phyloP scores from a whole-genome alignment of 2,888 invertebrate genomes.

The Drosophila austrosaltans region DNA sequence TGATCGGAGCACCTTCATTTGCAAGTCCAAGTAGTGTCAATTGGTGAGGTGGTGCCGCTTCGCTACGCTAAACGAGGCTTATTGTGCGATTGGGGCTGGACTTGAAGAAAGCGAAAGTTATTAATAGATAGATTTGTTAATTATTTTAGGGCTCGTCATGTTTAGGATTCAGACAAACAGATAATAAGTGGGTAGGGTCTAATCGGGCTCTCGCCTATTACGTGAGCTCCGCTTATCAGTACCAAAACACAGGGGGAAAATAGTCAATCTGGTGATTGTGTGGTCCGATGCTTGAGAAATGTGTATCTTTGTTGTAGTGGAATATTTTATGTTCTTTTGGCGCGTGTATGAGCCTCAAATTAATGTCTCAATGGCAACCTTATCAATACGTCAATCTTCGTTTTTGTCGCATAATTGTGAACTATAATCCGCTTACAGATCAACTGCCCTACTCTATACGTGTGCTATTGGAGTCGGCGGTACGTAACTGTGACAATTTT shows the following conservation, averaged over 20 bases:
- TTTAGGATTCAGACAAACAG: slow-evolving; percentile 23
- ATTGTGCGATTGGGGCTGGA: slow-evolving; percentile 11
- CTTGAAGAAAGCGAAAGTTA: slow-evolving; percentile 64
- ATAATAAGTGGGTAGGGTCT: slow-evolving; percentile 41
- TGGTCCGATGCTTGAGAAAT: slow-evolving; percentile 38
- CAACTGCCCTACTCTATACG: slow-evolving; percentile 95
- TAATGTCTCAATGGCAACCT: neutral
- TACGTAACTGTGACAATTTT: slow-evolving; percentile 98
- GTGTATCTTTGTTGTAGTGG: slow-evolving; percentile 20
- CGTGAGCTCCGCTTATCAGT: slow-evolving; percentile 54
- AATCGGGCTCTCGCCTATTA: slow-evolving; percentile 7
- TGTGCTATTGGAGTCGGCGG: slow-evolving; percentile 96
- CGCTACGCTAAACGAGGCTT: slow-evolving; percentile 9
- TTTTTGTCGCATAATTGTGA: neutral
- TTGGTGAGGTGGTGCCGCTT: slow-evolving; percentile 36
- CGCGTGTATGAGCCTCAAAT: slow-evolving; percentile 21
- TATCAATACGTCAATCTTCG: neutral
- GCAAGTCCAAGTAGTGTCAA: slow-evolving; percentile 62
- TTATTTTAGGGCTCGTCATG: slow-evolving; percentile 45
- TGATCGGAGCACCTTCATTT: slow-evolving; percentile 50
- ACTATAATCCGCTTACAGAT: slow-evolving; percentile 83
- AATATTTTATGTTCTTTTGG: slow-evolving; percentile 27
- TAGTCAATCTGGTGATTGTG: slow-evolving; percentile 41
- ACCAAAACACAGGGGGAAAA: slow-evolving; percentile 11
- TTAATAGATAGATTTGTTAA: slow-evolving; percentile 27